These are phyloP conservation scores for Tragulus kanchil DNA, from an alignment of 2,113 vertebrate species.

Conservation along the genomic window DNA sequence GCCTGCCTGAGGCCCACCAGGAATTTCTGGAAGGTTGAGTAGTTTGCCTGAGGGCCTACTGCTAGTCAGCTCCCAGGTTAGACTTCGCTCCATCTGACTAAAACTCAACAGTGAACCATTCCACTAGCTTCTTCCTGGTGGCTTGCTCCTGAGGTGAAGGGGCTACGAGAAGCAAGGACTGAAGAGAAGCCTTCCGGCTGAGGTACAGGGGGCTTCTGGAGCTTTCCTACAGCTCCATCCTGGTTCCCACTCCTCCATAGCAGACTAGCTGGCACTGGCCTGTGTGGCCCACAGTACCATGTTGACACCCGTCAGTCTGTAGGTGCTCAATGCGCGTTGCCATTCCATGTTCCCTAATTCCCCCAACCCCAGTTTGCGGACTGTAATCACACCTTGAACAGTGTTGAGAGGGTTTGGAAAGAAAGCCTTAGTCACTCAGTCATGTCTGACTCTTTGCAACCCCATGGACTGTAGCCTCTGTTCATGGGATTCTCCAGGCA, in stretches of 20 bases:
- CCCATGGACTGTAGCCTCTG: neutral
- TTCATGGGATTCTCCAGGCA: neutral
- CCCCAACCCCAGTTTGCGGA: neutral
- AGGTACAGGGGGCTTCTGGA: neutral
- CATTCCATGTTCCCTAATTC: neutral
- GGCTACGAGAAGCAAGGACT: neutral
- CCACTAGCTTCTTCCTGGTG: slow-evolving; percentile 6
- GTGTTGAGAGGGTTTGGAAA: neutral
- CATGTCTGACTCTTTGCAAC: neutral
- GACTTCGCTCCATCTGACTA: neutral
- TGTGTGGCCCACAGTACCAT: neutral
- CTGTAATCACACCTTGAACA: neutral
- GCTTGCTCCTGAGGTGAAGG: neutral
- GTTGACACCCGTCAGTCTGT: neutral
- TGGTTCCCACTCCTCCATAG: neutral
- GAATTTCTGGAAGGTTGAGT: neutral
- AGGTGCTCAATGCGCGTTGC: neutral
- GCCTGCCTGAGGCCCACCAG: neutral
- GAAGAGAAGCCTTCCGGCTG: neutral
- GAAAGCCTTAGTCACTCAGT: neutral
- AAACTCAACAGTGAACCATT: neutral
- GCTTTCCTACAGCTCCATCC: neutral
- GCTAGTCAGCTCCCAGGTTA: neutral
- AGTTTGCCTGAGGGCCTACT: neutral
- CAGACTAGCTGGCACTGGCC: neutral